Evolutionary conservation across 2,888 invertebrate genomes (phyloP), one percentile per base, ranked within the genome.

Genomic region (Diarsia rubi): DNA sequence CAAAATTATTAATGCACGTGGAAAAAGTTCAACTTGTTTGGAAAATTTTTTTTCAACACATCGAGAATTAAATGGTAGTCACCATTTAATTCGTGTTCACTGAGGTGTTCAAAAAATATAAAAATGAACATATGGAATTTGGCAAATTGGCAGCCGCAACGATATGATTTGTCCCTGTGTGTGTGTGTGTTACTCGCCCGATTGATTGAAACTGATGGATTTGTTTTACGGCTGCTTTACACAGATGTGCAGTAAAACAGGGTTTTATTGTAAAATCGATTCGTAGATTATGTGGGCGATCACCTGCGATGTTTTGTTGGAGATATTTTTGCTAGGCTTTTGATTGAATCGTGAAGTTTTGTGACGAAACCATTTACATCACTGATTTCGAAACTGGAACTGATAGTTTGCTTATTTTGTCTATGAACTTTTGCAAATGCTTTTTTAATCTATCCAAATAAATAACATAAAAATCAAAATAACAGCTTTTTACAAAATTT

Each of bases 141-240:
- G 37, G 3, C 37, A 37, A 37, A 0, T 37, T 37, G 37, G 3
- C 37, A 37, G 37, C 4, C 37, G 37, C 4, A 37, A 37, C 37
- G 6, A 37, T 37, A 75, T 79, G 82, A 79, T 82, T 79, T 81
- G 73, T 67, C 52, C 66, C 70, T 76, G 69, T 79, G 76, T 82
- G 82, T 65, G 69, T 62, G 60, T 60, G 60, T 60, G 37, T 60
- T 62, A 81, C 77, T 76, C 80, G 73, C 83, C 72, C 76, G 65
- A 83, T 86, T 88, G 90, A 90, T 90, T 89, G 88, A 88, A 85
- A 85, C 83, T 86, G 86, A 90, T 88, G 88, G 88, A 88, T 90
- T 87, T 83, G 78, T 83, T 87, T 89, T 84, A 86, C 83, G 78
- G 64, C 47, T 69, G 47, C 59, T 78, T 60, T 66, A 45, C 68